These are phyloP conservation scores for Aplocera efformata DNA, from an alignment of 2,888 invertebrate genomes.

Conservation along the genomic window DNA sequence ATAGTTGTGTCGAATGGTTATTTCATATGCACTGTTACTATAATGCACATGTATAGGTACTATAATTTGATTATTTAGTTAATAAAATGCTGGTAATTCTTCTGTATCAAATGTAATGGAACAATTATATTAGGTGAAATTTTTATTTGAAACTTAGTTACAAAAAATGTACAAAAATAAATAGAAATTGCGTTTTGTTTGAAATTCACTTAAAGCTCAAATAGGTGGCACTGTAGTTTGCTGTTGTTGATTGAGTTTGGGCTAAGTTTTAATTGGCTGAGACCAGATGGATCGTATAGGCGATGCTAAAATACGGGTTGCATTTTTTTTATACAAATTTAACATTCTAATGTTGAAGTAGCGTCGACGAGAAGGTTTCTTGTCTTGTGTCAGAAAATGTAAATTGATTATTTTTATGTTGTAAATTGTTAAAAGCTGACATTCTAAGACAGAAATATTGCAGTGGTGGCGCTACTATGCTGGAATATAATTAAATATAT, in stretches of 20 bases:
- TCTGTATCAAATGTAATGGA: conserved; percentile 21
- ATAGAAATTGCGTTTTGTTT: no score
- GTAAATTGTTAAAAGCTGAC: conserved; percentile 7
- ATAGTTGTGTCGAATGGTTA: conserved; percentile 1
- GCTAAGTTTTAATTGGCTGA: background rate
- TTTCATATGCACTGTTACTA: conserved; percentile 13
- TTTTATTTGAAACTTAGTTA: no score
- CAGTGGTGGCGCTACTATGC: conserved; percentile 10
- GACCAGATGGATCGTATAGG: no score
- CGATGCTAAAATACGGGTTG: no score
- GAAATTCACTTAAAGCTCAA: conserved; percentile 6
- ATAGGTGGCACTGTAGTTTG: conserved; percentile 6
- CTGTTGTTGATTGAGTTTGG: conserved; percentile 1
- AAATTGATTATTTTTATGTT: background rate
- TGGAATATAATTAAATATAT: background rate
- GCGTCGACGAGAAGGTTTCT: conserved; percentile 13
- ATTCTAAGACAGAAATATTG: conserved; percentile 14
- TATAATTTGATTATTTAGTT: conserved; percentile 18
- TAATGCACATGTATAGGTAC: conserved; percentile 9
- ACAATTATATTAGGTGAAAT: conserved; percentile 15
- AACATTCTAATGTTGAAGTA: background rate
- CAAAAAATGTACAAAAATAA: no score
- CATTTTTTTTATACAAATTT: no score
- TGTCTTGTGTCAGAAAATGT: conserved; percentile 19
- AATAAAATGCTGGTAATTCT: conserved; percentile 23